phyloP scores from a whole-genome alignment of 2,113 vertebrate species.

The Tricholaema leucomelas region DNA sequence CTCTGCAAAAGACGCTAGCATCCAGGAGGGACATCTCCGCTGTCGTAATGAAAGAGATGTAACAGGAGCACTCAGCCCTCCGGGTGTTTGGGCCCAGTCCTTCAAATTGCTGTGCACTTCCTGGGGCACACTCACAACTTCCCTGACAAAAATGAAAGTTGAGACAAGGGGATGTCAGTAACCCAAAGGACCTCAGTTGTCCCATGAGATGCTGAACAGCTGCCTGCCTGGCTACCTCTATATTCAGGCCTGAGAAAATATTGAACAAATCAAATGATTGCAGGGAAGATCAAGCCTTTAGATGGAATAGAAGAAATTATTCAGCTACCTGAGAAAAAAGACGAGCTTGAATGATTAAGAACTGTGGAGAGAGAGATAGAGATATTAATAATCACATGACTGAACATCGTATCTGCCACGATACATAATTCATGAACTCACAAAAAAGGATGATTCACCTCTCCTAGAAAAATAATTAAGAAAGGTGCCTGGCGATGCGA shows the following conservation, averaged over 20 bases:
- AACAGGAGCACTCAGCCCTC: fast-evolving
- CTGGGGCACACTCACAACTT: background rate
- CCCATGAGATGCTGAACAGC: background rate
- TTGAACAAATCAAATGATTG: background rate
- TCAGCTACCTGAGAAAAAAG: background rate
- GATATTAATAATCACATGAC: slow-evolving; percentile 50
- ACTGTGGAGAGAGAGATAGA: background rate
- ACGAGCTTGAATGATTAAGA: slow-evolving; percentile 2
- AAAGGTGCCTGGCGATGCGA: background rate
- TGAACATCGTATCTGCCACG: background rate
- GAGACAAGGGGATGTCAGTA: background rate
- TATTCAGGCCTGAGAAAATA: background rate
- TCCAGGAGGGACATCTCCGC: background rate
- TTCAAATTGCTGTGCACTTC: background rate
- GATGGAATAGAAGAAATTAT: background rate
- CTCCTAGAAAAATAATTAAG: slow-evolving; percentile 40
- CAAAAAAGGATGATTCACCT: slow-evolving; percentile 24
- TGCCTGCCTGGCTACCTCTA: background rate
- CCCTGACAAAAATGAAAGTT: background rate
- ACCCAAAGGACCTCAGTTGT: background rate
- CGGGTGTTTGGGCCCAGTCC: background rate
- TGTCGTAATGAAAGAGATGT: background rate
- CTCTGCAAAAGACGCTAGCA: background rate
- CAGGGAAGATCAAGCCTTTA: background rate
- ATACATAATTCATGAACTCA: slow-evolving; percentile 55